A percentile compares a stretch with the other conserved stretches of the same genome.
These are phyloP conservation scores for Theristicus caerulescens DNA, from an alignment of 2,113 vertebrate genomes.

Conservation along the genomic window DNA sequence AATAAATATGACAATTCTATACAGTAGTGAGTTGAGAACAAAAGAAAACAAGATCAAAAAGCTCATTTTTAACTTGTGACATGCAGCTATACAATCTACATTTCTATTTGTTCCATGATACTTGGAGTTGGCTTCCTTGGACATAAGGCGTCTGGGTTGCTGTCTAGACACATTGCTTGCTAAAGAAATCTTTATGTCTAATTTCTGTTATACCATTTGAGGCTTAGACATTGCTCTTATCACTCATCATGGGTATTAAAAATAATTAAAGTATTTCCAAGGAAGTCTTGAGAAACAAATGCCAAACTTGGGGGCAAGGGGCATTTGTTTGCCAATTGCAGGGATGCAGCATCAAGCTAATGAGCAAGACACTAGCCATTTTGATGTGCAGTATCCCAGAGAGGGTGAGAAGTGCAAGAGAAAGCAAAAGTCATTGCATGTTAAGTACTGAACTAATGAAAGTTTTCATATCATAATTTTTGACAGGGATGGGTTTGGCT, in stretches of 20 bases:
- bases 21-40: not conserved
- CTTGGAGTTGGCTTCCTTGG: not conserved
- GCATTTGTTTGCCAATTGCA: not conserved
- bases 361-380: not conserved
- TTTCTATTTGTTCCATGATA: not conserved
- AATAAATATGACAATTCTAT: not conserved
- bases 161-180: not conserved
- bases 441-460: not conserved
- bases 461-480: not conserved
- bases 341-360: not conserved
- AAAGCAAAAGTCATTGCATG: not conserved
- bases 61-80: not conserved
- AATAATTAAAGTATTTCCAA: not conserved
- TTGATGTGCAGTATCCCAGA: not conserved
- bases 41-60: not conserved
- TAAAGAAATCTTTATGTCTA: not conserved
- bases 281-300: not conserved
- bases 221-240: not conserved
- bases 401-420: not conserved
- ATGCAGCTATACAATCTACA: not conserved
- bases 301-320: not conserved
- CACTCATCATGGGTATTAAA: not conserved
- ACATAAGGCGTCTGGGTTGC: not conserved
- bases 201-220: not conserved
- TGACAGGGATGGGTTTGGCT: not conserved